A percentile compares a stretch with the other conserved stretches of the same genome.
Conservation (phyloP, 2,113 vertebrate genomes). For the Carassius carassius region DNA sequence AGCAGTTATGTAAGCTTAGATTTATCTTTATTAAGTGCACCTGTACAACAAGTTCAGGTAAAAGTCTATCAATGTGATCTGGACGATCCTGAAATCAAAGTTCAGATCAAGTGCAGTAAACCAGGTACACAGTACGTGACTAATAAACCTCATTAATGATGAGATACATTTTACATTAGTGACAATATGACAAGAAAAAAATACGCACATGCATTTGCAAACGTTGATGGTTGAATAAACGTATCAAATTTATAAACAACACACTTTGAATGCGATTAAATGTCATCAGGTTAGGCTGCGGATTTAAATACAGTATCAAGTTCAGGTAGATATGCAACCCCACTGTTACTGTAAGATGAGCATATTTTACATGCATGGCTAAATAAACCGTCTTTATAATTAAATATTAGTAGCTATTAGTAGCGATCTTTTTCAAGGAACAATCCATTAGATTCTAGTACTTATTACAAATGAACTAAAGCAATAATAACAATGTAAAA, state of each 20-base stretch:
- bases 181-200: background rate
- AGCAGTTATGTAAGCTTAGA: background rate
- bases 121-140: background rate
- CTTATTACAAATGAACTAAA: background rate
- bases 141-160: background rate
- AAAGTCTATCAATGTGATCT: conserved; percentile 20
- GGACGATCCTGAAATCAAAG: conserved; percentile 33
- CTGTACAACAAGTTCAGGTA: background rate
- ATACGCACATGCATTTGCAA: background rate
- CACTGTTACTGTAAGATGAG: background rate
- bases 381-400: background rate
- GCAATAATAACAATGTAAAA: background rate
- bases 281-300: background rate
- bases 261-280: background rate
- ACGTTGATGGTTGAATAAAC: background rate
- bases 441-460: background rate
- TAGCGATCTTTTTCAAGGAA: background rate
- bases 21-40: background rate
- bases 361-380: background rate
- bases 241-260: background rate
- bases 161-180: background rate
- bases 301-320: conserved; percentile 1
- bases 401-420: background rate
- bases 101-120: conserved; percentile 31
- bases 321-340: background rate